phyloP scores from a whole-genome alignment of 2,797 vertebrate species.

The Sebastes taczanowskii region DNA sequence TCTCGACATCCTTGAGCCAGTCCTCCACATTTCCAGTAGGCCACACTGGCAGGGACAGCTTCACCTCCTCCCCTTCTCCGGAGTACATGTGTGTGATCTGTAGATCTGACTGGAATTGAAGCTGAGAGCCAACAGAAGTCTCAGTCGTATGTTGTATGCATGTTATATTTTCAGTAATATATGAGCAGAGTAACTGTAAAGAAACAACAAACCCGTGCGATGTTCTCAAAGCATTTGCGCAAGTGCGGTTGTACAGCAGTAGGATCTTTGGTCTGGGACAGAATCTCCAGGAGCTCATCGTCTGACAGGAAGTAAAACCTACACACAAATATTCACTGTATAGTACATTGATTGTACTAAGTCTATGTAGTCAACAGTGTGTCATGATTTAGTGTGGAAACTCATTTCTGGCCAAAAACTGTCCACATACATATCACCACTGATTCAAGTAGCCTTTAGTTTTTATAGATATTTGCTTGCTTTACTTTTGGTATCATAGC shows the following conservation, averaged over 20 bases:
- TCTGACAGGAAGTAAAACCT: slow-evolving; percentile 97
- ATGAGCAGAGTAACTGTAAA: background rate
- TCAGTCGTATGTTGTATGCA: background rate
- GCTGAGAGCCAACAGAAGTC: slow-evolving; percentile 72
- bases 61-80: slow-evolving; percentile 90
- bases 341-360: background rate
- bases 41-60: slow-evolving; percentile 79
- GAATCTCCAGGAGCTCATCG: slow-evolving; percentile 92
- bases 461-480: background rate
- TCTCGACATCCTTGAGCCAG: slow-evolving; percentile 91
- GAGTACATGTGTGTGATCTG: slow-evolving; percentile 95
- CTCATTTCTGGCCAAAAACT: background rate
- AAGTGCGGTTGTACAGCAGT: slow-evolving; percentile 92
- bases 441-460: background rate
- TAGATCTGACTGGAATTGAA: slow-evolving; percentile 90
- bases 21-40: slow-evolving; percentile 90
- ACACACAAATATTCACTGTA: slow-evolving; percentile 48
- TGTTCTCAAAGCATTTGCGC: slow-evolving; percentile 94
- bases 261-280: slow-evolving; percentile 93
- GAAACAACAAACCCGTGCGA: slow-evolving; percentile 81
- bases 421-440: background rate
- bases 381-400: background rate
- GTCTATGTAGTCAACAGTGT: background rate
- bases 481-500: background rate
- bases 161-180: background rate